phyloP scores from a whole-genome alignment of 2,797 vertebrate genomes.

The Triplophysa yarkandensis region DNA sequence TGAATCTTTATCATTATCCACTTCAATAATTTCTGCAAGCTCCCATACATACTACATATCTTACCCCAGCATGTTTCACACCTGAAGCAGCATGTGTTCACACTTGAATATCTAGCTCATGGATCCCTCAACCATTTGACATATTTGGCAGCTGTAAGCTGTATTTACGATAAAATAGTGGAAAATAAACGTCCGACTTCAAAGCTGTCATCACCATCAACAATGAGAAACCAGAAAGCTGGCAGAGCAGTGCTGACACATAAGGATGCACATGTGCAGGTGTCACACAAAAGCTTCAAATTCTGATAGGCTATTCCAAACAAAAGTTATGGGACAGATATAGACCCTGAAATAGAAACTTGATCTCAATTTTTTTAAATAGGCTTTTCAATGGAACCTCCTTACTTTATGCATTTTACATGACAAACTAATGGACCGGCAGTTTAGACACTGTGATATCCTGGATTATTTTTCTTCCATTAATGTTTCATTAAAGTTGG shows the following conservation, averaged over 20 bases:
- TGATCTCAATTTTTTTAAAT: slow-evolving; percentile 37
- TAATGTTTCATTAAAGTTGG: slow-evolving; percentile 31
- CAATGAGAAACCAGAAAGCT: slow-evolving; percentile 51
- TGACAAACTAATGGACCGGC: slow-evolving; percentile 41
- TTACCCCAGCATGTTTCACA: slow-evolving; percentile 45
- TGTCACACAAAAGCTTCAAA: slow-evolving; percentile 22
- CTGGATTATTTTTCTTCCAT: slow-evolving; percentile 39
- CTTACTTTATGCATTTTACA: slow-evolving; percentile 59
- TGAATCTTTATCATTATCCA: slow-evolving; percentile 32
- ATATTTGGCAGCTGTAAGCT: slow-evolving; percentile 42
- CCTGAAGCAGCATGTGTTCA: slow-evolving; percentile 52
- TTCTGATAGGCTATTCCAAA: slow-evolving; percentile 30
- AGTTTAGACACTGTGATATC: slow-evolving; percentile 45
- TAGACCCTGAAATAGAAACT: background rate
- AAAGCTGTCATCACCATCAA: slow-evolving; percentile 64
- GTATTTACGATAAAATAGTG: slow-evolving; percentile 68
- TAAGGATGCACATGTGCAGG: slow-evolving; percentile 58
- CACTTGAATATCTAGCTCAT: slow-evolving; percentile 55
- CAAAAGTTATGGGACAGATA: background rate
- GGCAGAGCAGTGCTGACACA: slow-evolving; percentile 31
- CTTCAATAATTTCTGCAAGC: slow-evolving; percentile 38
- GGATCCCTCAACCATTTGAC: slow-evolving; percentile 35
- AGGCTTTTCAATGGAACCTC: slow-evolving; percentile 62
- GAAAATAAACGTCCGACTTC: slow-evolving; percentile 58
- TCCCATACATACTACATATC: slow-evolving; percentile 15